phyloP scores from a whole-genome alignment of 2,113 vertebrate genomes.

The Nymphicus hollandicus region DNA sequence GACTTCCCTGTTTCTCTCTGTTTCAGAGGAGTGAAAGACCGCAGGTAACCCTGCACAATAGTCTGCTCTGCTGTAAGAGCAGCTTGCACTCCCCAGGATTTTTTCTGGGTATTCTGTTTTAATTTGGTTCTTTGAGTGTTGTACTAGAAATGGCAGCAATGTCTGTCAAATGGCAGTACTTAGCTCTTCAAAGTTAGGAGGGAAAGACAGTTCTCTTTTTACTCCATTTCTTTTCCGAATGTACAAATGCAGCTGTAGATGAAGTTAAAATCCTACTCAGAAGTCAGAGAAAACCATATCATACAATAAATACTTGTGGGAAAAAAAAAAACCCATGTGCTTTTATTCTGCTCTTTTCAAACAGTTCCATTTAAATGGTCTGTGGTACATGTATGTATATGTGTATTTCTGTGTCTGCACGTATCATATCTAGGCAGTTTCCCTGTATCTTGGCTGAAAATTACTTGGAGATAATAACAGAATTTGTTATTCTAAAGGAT shows the following conservation, averaged over 20 bases:
- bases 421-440: neutral
- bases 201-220: neutral
- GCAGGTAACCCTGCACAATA: neutral
- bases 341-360: neutral
- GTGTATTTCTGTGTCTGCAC: neutral
- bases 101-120: neutral
- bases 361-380: neutral
- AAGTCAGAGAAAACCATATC: neutral
- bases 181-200: neutral
- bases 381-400: accelerated
- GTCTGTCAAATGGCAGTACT: neutral
- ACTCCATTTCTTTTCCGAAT: neutral
- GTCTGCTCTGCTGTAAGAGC: neutral
- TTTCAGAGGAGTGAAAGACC: neutral
- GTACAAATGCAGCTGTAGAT: neutral
- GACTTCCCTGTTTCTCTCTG: neutral
- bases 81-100: neutral
- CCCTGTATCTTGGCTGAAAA: neutral
- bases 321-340: neutral
- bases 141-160: neutral
- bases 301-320: neutral
- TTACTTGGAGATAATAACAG: neutral
- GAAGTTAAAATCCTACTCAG: neutral
- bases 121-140: neutral
- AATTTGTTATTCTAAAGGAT: neutral